Percentiles rank a stretch among this genome's conserved stretches.
Conservation (phyloP, 2,797 vertebrate genomes). For the Nasua narica region DNA sequence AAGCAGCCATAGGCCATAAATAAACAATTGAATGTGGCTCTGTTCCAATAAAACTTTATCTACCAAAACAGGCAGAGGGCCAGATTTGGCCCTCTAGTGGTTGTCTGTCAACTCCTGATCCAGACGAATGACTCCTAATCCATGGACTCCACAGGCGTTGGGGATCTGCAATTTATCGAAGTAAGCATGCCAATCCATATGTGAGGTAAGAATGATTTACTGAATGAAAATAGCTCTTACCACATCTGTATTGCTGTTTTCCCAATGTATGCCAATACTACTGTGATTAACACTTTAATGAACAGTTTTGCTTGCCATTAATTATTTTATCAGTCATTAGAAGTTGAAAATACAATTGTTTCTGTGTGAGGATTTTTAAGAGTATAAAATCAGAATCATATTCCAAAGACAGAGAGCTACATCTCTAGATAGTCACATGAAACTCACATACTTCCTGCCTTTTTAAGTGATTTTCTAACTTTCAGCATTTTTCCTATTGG, state of each 20-base stretch:
- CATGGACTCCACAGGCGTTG: not conserved
- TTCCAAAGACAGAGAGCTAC: not conserved
- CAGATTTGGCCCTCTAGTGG: not conserved
- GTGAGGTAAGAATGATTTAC: not conserved
- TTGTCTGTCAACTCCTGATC: not conserved
- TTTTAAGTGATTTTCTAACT: not conserved
- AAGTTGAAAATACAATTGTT: not conserved
- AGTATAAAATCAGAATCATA: not conserved
- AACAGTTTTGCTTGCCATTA: not conserved
- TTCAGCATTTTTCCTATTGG: not conserved
- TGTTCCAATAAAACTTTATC: conserved; percentile 67
- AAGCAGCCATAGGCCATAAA: conserved; percentile 1
- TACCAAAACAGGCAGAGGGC: conserved; percentile 1
- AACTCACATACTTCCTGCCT: not conserved
- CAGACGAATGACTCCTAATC: not conserved
- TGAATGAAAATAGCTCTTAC: not conserved
- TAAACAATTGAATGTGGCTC: conserved; percentile 14
- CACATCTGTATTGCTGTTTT: not conserved
- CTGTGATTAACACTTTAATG: not conserved
- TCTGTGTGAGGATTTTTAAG: not conserved
- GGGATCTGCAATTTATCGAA: not conserved
- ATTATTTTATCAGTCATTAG: not conserved
- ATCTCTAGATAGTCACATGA: not conserved
- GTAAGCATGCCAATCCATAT: not conserved
- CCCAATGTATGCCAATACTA: not conserved